phyloP scores from a whole-genome alignment of 1,140 invertebrate species.

The Notospermus geniculatus region DNA sequence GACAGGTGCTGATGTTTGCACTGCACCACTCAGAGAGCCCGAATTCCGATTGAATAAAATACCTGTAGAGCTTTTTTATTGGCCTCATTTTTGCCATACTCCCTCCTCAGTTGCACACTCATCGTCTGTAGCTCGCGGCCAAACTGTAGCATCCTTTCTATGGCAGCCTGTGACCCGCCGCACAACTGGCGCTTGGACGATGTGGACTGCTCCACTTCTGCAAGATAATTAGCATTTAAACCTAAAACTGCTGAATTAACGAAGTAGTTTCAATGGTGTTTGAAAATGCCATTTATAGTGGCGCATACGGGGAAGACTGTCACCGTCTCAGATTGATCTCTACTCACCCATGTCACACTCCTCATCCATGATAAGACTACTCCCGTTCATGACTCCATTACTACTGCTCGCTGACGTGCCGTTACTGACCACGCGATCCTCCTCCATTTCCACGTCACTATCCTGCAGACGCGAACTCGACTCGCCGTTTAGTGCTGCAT shows the following conservation, averaged over 20 bases:
- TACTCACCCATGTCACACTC: slow-evolving; percentile 53
- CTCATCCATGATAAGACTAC: slow-evolving; percentile 45
- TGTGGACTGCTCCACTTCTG: neutral
- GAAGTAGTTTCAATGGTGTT: too few species aligned
- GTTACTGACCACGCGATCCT: slow-evolving; percentile 54
- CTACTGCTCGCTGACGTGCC: slow-evolving; percentile 59
- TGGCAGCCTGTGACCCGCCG: slow-evolving; percentile 76
- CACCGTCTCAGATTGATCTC: too few species aligned
- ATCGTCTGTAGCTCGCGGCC: slow-evolving; percentile 89
- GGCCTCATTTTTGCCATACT: slow-evolving; percentile 78
- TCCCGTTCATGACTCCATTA: slow-evolving; percentile 62
- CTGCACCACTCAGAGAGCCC: too few species aligned
- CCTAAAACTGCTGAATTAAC: too few species aligned
- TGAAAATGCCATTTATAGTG: too few species aligned
- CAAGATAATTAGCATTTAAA: too few species aligned
- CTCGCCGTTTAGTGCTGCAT: slow-evolving; percentile 59
- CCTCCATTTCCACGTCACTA: slow-evolving; percentile 62
- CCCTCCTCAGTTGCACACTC: slow-evolving; percentile 77
- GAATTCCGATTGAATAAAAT: too few species aligned
- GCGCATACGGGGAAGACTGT: too few species aligned
- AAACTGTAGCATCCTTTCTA: slow-evolving; percentile 89
- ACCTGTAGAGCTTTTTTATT: slow-evolving; percentile 94
- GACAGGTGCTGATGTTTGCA: too few species aligned
- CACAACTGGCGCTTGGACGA: slow-evolving; percentile 62
- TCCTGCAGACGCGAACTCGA: slow-evolving; percentile 36